Base-by-base conservation (phyloP, 1,140 invertebrate genomes). In the Bilobella aurantiaca region DNA sequence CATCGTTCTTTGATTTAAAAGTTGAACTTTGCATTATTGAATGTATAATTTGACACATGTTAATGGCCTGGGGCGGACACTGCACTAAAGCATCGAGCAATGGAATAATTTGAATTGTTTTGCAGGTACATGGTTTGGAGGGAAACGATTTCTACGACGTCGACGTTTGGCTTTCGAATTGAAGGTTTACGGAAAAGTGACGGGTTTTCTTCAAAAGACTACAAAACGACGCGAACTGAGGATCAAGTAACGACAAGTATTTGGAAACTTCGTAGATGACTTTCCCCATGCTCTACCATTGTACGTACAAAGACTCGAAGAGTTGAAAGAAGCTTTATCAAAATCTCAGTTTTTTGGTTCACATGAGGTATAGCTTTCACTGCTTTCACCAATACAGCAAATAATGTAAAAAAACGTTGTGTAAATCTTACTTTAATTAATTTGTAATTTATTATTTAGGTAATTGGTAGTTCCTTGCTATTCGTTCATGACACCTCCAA, bases 111-210 rank as follows among this genome's bases (percentile, higher is more conserved):
- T 42, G 8, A n/a, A 53, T 62, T 58, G 3, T 47, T 65, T 56
- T 63, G 3, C 74, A 80, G 79, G 58, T 98, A 96, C 76, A 96
- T 96, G 93, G 89, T 95, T 23, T 98, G 95, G 93, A 80, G 96
- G 56, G 96, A 98, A 79, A 93, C 93, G 3, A 96, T 98, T 74
- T 96, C 93, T 27, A 97, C 93, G 23, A 96, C 94, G 3, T 87
- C 93, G 0, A 92, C 89, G 3, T 80, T 98, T 28, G 96, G 61
- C 28, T 63, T 63, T 64, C 82, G 95, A 67, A 94, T 98, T 72
- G 96, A 98, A 79, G 96, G 94, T 5, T 90, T 73, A 47, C 73
- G 91, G 78, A 87, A 88, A 70, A 85, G 85, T 47, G 89, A 91
- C 74, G 91, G 90, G 34, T 88, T 85, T 59, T 90, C 91, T 58